Conservation (phyloP, 2,888 invertebrate genomes). For the Neuroscelio doddi region DNA sequence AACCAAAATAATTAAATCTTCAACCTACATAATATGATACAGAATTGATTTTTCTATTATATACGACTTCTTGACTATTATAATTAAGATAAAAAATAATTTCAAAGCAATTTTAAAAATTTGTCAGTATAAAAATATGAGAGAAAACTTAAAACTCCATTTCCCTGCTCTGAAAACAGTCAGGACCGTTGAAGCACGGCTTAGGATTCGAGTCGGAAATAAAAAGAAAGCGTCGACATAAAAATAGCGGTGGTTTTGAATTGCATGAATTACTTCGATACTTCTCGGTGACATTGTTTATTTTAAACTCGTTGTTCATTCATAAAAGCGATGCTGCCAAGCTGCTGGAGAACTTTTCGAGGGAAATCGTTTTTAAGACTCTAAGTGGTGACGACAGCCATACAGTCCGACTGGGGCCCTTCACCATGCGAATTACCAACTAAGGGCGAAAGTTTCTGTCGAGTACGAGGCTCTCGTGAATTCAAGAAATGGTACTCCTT, state of each 20-base stretch:
- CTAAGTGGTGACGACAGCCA: conserved; percentile 4
- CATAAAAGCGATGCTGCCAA: conserved; percentile 9
- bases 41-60: too few species aligned
- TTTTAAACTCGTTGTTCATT: conserved; percentile 13
- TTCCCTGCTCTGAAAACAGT: too few species aligned
- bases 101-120: too few species aligned
- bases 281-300: conserved; percentile 11
- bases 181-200: too few species aligned
- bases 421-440: conserved; percentile 4
- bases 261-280: conserved; percentile 11
- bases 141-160: too few species aligned
- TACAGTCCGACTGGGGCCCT: not conserved
- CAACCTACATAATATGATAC: too few species aligned
- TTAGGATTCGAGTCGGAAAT: too few species aligned
- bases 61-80: too few species aligned
- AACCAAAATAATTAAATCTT: too few species aligned
- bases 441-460: conserved; percentile 10
- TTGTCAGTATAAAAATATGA: too few species aligned
- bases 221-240: conserved; percentile 7
- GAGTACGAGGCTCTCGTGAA: not conserved
- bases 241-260: conserved; percentile 8
- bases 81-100: too few species aligned
- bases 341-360: not conserved
- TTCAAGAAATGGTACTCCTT: too few species aligned
- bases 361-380: conserved; percentile 8